Conservation (phyloP, 2,888 invertebrate species). For the Gymnocheta viridis region DNA sequence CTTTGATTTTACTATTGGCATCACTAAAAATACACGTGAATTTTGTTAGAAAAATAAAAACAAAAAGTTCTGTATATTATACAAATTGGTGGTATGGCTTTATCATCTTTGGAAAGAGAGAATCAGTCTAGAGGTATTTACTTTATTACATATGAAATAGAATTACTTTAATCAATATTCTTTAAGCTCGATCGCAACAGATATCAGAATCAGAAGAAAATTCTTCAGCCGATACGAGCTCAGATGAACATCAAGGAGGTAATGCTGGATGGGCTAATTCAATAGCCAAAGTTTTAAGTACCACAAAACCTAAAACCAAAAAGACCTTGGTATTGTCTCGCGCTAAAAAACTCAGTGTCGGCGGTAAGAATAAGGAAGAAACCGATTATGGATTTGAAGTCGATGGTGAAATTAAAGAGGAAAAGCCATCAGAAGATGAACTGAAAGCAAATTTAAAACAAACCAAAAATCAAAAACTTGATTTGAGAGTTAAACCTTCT, state of each 20-base stretch:
- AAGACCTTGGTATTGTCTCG: constrained; percentile 89
- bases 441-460: constrained; percentile 77
- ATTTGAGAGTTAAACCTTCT: constrained; percentile 87
- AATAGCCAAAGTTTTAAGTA: constrained; percentile 89
- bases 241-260: constrained; percentile 72
- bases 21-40: constrained; percentile 37
- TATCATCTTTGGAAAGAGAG: constrained; percentile 39
- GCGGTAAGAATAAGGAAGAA: constrained; percentile 81
- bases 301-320: constrained; percentile 89
- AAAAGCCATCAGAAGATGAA: constrained; percentile 81
- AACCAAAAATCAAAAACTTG: constrained; percentile 83
- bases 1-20: background rate
- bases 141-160: background rate
- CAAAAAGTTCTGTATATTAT: background rate
- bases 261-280: constrained; percentile 93
- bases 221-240: constrained; percentile 4
- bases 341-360: constrained; percentile 87
- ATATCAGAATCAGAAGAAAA: constrained; percentile 23
- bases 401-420: constrained; percentile 83
- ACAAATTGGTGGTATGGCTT: constrained; percentile 57
- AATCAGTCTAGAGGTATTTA: constrained; percentile 28
- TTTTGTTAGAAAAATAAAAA: constrained; percentile 2
- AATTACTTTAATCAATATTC: background rate
- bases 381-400: constrained; percentile 86
- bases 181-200: constrained; percentile 14